phyloP scores from a whole-genome alignment of 2,888 invertebrate genomes.

The Cataglyphis rosenhaueri region DNA sequence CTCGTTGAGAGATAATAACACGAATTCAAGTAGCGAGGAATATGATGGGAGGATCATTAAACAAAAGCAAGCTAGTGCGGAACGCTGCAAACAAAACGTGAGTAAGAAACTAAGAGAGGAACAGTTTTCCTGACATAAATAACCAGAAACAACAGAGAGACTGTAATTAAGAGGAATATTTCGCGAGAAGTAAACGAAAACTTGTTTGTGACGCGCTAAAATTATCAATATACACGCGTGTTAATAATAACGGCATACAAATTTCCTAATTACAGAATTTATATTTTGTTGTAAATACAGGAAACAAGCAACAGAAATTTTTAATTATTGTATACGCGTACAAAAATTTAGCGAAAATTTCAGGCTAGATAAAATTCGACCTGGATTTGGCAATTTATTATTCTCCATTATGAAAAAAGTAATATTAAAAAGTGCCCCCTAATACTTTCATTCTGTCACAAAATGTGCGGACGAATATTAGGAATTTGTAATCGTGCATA shows the following conservation, averaged over 20 bases:
- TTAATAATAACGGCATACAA: not conserved
- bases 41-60: constrained; percentile 52
- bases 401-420: not conserved
- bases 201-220: constrained; percentile 46
- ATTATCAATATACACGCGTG: not conserved
- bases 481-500: not conserved
- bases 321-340: not conserved
- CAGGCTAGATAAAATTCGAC: not conserved
- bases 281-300: not conserved
- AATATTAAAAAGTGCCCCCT: not conserved
- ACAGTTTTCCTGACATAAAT: constrained; percentile 36
- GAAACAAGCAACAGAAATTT: not conserved
- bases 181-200: constrained; percentile 46
- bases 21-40: constrained; percentile 50
- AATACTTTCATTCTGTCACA: not conserved
- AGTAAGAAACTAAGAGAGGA: constrained; percentile 45
- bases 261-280: not conserved
- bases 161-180: constrained; percentile 55
- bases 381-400: not conserved
- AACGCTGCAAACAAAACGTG: constrained; percentile 48
- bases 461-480: not conserved
- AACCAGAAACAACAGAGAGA: constrained; percentile 52
- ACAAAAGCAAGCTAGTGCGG: constrained; percentile 55
- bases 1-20: constrained; percentile 51
- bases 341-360: not conserved